phyloP scores from a whole-genome alignment of 2,888 invertebrate genomes.

The Drosophila robusta region DNA sequence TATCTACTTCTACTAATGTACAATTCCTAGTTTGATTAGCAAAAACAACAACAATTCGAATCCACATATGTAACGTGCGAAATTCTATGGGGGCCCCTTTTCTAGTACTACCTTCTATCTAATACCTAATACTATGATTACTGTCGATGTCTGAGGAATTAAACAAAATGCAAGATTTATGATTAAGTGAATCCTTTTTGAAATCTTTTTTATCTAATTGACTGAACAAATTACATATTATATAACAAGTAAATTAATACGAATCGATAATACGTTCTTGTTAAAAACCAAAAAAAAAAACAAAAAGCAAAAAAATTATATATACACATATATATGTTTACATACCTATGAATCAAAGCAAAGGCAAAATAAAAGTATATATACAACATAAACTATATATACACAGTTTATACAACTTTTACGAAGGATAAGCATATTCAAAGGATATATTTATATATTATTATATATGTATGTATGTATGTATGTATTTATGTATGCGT shows the following conservation, averaged over 20 bases:
- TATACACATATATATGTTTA: constrained; percentile 29
- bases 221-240: constrained; percentile 78
- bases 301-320: constrained; percentile 10
- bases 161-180: constrained; percentile 47
- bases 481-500: constrained; percentile 14
- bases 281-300: constrained; percentile 38
- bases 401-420: constrained; percentile 77
- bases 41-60: constrained; percentile 65
- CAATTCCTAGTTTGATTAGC: constrained; percentile 37
- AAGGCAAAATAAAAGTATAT: constrained; percentile 56
- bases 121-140: constrained; percentile 52
- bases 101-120: constrained; percentile 34
- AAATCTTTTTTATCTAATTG: constrained; percentile 79
- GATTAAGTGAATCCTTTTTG: constrained; percentile 77
- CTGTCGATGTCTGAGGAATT: constrained; percentile 48
- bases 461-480: constrained; percentile 55
- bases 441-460: constrained; percentile 66
- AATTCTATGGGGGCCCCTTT: constrained; percentile 72
- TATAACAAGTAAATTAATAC: constrained; percentile 67
- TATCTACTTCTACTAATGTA: constrained; percentile 43
- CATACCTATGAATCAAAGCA: constrained; percentile 24
- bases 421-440: constrained; percentile 66
- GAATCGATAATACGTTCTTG: constrained; percentile 73
- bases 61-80: constrained; percentile 71
- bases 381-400: constrained; percentile 36